A percentile compares a stretch with the other conserved stretches of the same genome.
Evolutionary conservation across 2,888 invertebrate genomes (phyloP).

Genomic region (Lymantria monacha): DNA sequence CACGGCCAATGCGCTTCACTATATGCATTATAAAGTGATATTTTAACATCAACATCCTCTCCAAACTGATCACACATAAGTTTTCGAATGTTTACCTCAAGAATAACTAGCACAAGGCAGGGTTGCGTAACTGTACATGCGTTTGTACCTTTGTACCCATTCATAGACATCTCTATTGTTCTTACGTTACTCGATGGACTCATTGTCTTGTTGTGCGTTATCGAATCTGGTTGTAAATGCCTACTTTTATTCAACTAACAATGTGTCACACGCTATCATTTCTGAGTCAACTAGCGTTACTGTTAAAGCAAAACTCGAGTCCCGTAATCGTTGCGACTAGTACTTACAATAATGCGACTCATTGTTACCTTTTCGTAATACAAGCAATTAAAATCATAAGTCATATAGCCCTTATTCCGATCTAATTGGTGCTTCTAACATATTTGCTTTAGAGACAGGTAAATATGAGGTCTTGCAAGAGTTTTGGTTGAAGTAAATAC

Average conservation of each 20-base stretch:
- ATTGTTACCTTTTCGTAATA: too few species aligned
- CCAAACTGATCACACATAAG: constrained; percentile 31
- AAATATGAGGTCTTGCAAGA: too few species aligned
- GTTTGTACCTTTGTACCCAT: constrained; percentile 23
- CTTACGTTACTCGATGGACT: constrained; percentile 47
- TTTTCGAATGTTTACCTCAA: constrained; percentile 50
- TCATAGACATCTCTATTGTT: constrained; percentile 51
- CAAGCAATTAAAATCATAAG: too few species aligned
- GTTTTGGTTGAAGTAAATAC: too few species aligned
- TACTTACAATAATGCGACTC: too few species aligned
- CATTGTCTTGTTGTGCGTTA: constrained; percentile 53
- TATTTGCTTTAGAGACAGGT: too few species aligned
- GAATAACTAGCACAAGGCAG: constrained; percentile 61
- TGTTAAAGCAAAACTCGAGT: too few species aligned
- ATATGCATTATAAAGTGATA: constrained; percentile 51
- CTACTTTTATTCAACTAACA: constrained; percentile 17
- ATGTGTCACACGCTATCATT: constrained; percentile 5
- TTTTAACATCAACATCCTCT: constrained; percentile 42
- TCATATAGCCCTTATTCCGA: too few species aligned
- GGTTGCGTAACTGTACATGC: constrained; percentile 64
- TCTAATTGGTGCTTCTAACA: too few species aligned
- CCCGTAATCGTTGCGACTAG: too few species aligned
- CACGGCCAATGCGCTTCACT: constrained; percentile 48
- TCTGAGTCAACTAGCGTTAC: neutral
- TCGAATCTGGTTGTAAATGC: constrained; percentile 39